Evolutionary conservation across 2,113 vertebrate genomes (phyloP), one percentile per base, ranked within the genome.

Genomic region (Heterotilapia buettikoferi): DNA sequence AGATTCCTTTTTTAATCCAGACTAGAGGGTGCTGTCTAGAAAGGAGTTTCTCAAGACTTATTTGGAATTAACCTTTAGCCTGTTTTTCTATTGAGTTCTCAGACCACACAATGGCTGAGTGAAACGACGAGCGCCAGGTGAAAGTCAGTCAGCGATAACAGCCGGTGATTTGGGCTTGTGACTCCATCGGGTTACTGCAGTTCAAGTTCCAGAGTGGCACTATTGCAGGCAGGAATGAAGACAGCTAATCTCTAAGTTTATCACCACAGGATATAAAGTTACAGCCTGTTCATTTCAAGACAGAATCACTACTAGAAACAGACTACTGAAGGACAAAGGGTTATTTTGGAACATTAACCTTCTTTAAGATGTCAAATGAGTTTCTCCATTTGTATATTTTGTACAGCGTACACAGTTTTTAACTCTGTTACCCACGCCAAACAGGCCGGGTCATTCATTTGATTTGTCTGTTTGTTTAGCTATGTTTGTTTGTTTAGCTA

Each of bases 111-210:
- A 83, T 83, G n/a, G 18, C 66, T 79, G 54, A 47, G 47, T 31
- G 68, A 45, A 12, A n/a, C 8, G 5, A 59, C 6, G 0, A 80
- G 43, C 9, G 33, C 63, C 66, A 91, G 83, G 84, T 82, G 76
- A 85, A 24, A 81, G n/a, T 82, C n/a, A 56, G 52, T 82, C 38
- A 80, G 19, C 11, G 54, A 90, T 92, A 84, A 71, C 73, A 24
- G 8, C 14, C 3, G 18, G 26, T 53, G 33, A 71, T 50, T 8
- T 5, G 18, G 38, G 83, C 59, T 6, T 45, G 24, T 45, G 73
- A 82, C 47, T 33, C 18, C 12, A 16, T 53, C 45, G 84, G 88
- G 88, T 93, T 85, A 94, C 83, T 94, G 21, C 9, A 88, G 94
- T 84, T 93, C 81, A 95, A 66, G 11, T 79, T 80, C 56, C 88